Conservation (phyloP, 2,888 invertebrate species). For the Stenichneumon culpator region DNA sequence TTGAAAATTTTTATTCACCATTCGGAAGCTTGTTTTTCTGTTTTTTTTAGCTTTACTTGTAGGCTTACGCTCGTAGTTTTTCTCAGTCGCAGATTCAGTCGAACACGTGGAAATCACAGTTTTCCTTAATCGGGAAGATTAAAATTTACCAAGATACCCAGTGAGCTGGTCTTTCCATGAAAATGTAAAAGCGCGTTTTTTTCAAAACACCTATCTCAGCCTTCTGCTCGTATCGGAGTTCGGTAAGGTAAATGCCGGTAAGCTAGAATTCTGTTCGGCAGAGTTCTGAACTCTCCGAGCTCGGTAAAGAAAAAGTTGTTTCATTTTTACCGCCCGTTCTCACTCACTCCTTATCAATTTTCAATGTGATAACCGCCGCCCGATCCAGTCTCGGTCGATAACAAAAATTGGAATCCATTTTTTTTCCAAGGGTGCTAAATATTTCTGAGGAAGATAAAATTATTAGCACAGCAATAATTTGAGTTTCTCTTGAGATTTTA, state of each 20-base stretch:
- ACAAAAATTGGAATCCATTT: not conserved
- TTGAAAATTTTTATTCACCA: not conserved
- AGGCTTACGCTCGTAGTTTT: not conserved
- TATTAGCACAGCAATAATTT: no score
- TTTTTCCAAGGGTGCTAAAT: not conserved
- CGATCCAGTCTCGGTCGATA: not conserved
- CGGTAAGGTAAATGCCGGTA: conserved; percentile 6
- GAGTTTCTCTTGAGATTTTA: no score
- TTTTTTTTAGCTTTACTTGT: not conserved
- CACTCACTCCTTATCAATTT: not conserved
- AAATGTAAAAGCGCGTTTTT: not conserved
- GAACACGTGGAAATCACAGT: not conserved
- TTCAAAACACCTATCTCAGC: not conserved
- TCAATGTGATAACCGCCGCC: not conserved
- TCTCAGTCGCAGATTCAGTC: not conserved
- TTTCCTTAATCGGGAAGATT: not conserved
- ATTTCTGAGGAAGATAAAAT: not conserved
- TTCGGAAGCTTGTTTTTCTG: not conserved
- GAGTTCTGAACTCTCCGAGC: not conserved
- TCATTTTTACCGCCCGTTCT: not conserved
- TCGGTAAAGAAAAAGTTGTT: not conserved
- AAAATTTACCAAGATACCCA: not conserved
- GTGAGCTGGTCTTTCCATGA: not conserved
- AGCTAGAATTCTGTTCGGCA: conserved; percentile 4
- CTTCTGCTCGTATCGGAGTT: not conserved